phyloP scores from a whole-genome alignment of 2,888 invertebrate species.

The Fragum whitleyi region DNA sequence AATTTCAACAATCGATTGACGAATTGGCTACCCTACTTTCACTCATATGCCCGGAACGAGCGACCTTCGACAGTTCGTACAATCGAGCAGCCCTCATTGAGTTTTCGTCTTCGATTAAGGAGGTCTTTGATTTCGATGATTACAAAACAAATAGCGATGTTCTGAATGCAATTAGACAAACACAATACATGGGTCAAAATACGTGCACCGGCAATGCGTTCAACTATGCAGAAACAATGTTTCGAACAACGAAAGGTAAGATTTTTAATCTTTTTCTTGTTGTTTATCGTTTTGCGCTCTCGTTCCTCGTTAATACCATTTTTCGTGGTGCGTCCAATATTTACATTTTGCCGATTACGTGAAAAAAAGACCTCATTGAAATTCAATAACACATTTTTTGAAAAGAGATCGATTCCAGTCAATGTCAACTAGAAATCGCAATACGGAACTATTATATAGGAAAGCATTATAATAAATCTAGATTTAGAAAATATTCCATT shows the following conservation, averaged over 20 bases:
- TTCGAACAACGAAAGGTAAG: constrained; percentile 17
- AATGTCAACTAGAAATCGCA: too few relatives aligned
- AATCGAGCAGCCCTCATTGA: constrained; percentile 24
- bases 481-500: too few relatives aligned
- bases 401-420: too few relatives aligned
- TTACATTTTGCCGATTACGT: too few relatives aligned
- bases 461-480: too few relatives aligned
- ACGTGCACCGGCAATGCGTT: constrained; percentile 15
- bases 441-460: too few relatives aligned
- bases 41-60: neutral
- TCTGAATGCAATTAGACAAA: neutral
- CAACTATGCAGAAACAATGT: neutral
- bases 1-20: neutral
- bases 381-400: too few relatives aligned
- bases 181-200: neutral
- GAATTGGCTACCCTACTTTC: neutral
- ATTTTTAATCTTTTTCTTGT: too few relatives aligned
- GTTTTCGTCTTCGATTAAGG: constrained; percentile 3
- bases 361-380: too few relatives aligned
- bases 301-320: too few relatives aligned
- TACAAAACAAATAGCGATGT: neutral
- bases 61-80: neutral
- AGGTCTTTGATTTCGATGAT: constrained; percentile 25
- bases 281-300: too few relatives aligned
- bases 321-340: too few relatives aligned